These are phyloP conservation scores for Drymodes brunneopygia DNA, from an alignment of 2,113 vertebrate genomes.

Conservation along the genomic window DNA sequence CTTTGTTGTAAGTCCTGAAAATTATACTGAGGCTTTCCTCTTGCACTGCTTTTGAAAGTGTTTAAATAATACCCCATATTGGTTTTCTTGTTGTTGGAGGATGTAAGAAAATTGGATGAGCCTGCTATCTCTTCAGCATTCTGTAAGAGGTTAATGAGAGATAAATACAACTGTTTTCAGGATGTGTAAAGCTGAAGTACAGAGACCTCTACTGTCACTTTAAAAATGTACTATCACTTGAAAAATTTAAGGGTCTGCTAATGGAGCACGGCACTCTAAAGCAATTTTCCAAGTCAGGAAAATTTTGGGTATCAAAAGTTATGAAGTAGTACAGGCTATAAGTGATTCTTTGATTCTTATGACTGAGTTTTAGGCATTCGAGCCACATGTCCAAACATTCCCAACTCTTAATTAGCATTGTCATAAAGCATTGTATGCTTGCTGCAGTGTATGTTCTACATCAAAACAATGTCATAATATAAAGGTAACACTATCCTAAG, in stretches of 20 bases:
- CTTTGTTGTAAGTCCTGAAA: background rate
- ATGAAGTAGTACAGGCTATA: background rate
- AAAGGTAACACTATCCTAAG: background rate
- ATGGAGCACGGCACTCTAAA: rapidly evolving
- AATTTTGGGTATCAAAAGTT: background rate
- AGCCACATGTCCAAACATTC: background rate
- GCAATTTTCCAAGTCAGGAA: background rate
- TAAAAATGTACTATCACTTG: background rate
- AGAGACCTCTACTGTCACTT: background rate
- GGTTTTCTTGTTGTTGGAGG: background rate
- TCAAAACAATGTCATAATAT: background rate
- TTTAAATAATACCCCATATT: background rate
- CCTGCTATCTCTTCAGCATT: background rate
- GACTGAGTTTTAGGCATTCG: background rate
- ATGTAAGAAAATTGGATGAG: background rate
- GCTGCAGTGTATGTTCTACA: background rate
- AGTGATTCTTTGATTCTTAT: background rate
- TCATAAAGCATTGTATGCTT: background rate
- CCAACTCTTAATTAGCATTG: background rate
- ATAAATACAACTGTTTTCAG: background rate
- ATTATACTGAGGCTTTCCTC: background rate
- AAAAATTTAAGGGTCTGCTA: background rate
- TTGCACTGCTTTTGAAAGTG: background rate
- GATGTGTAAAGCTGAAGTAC: background rate
- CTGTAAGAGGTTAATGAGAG: background rate